Base-by-base conservation (phyloP, 2,888 invertebrate species). In the Sicus ferrugineus region DNA sequence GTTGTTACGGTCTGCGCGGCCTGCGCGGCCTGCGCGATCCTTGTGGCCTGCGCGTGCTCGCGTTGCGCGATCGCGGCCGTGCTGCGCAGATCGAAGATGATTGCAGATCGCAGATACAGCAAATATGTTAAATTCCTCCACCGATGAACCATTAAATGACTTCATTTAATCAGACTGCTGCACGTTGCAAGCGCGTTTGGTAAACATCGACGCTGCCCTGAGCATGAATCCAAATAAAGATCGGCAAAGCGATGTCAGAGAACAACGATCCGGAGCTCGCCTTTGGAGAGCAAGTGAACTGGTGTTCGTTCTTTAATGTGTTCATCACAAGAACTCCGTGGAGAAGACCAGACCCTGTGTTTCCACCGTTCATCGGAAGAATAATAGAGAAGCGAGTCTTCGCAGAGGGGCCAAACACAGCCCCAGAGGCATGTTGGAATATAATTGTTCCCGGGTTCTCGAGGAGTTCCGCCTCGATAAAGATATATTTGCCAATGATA, bases 91-190 rank as follows among this genome's bases (percentile, higher is more conserved):
- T 54, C 23, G 21, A 5, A 16, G 11, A 5, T 54, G 54, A 54
- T 52, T 54, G 54, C 42, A n/a, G 42, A 62, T 62, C 50, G 21
- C 30, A 30, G 50, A 28, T 63, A 30, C 19, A 63, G 48, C 23
- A 19, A 50, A 64, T 23, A 64, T 64, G 16, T 63, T 70, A 68
- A 72, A 72, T 73, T 73, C 69, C 64, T 67, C 67, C 69, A 64
- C 69, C 67, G 69, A 70, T 73, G 69, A 72, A 71, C 72, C 71
- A 73, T 73, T 72, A 75, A 75, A 72, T 73, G 72, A 74, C 73
- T 74, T 74, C 73, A 74, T 73, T 74, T 73, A 71, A 71, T 73
- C 70, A 73, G n/a, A n/a, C n/a, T 70, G 26, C 26, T 61, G 61
- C 42, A 46, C 21, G 61, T 38, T 38, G 42, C 38, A 28, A 28